Conservation (phyloP, 2,797 vertebrate genomes). For the Pangasius djambal region DNA sequence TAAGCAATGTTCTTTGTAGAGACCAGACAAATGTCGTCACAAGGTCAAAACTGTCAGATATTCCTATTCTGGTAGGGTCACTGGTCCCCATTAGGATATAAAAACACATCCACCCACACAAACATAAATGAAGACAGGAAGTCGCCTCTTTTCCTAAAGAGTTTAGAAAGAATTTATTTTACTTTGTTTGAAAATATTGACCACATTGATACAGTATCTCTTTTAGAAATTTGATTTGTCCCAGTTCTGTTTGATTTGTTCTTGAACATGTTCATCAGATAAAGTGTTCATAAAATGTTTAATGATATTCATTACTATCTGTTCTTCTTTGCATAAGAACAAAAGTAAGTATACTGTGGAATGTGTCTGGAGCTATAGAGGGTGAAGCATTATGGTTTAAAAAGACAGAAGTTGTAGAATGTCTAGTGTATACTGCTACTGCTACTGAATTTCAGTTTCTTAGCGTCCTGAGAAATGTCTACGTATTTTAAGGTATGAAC, state of each 20-base stretch:
- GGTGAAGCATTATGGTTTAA: not conserved
- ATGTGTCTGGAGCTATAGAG: not conserved
- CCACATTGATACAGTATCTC: constrained; percentile 28
- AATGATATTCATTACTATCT: not conserved
- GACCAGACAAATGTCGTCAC: not conserved
- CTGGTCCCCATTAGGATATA: not conserved
- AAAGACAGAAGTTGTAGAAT: not conserved
- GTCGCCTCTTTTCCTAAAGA: not conserved
- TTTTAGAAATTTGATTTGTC: not conserved
- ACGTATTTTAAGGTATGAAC: not conserved
- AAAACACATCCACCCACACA: constrained; percentile 22
- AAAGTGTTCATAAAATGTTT: not conserved
- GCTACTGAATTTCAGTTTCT: constrained; percentile 28
- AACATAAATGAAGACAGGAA: not conserved
- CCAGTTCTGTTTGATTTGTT: not conserved
- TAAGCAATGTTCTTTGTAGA: not conserved
- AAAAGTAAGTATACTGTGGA: not conserved
- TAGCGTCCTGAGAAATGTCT: not conserved
- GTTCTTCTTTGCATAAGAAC: not conserved
- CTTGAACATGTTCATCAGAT: not conserved
- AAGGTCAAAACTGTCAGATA: not conserved
- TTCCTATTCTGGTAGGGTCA: not conserved
- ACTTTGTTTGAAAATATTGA: not conserved
- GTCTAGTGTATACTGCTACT: not conserved
- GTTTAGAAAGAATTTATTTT: constrained; percentile 15